phyloP scores from a whole-genome alignment of 2,113 vertebrate species.

The Barnardius zonarius region DNA sequence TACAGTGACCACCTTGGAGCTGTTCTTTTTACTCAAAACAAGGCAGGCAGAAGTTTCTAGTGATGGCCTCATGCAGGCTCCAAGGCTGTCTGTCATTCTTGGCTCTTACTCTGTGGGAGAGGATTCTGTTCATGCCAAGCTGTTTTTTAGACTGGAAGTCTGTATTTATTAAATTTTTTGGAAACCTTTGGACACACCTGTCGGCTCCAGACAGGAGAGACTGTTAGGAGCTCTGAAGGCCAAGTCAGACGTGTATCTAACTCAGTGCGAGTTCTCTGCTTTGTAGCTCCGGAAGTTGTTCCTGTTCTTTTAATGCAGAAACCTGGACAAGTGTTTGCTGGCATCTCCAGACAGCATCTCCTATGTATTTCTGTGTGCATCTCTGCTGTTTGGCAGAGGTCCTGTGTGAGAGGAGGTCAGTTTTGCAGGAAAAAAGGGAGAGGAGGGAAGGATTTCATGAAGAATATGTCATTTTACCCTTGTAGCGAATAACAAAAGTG shows the following conservation, averaged over 20 bases:
- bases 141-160: neutral
- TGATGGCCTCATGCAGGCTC: neutral
- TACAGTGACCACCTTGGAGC: constrained; percentile 2
- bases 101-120: neutral
- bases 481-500: neutral
- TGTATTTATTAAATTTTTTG: neutral
- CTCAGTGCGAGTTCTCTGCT: neutral
- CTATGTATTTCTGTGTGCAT: neutral
- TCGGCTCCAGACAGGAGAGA: neutral
- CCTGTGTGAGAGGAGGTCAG: neutral
- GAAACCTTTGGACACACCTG: neutral
- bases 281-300: neutral
- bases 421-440: neutral
- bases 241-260: neutral
- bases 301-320: neutral
- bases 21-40: neutral
- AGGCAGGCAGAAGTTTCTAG: neutral
- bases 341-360: neutral
- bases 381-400: neutral
- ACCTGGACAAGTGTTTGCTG: neutral
- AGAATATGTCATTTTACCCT: neutral
- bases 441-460: neutral
- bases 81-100: neutral
- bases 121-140: neutral
- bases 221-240: neutral